phyloP scores from a whole-genome alignment of 2,888 invertebrate species.

The Icerya purchasi region DNA sequence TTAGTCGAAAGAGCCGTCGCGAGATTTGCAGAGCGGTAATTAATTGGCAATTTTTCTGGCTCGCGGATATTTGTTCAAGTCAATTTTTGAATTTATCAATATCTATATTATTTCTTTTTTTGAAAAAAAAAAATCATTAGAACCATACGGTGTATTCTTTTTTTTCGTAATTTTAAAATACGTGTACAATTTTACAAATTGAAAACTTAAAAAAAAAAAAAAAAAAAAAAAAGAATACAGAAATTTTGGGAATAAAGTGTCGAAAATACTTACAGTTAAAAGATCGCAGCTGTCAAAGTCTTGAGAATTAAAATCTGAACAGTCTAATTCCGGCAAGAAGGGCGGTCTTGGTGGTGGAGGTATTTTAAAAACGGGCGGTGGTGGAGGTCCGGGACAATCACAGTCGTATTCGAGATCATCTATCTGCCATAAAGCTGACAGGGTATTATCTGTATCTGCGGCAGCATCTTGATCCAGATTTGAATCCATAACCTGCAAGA shows the following conservation, averaged over 20 bases:
- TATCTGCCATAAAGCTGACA: not conserved
- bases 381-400: not conserved
- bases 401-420: not conserved
- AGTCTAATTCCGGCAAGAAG: not conserved
- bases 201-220: not conserved
- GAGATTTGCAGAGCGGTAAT: too few relatives aligned
- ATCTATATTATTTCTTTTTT: too few relatives aligned
- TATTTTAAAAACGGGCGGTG: not conserved
- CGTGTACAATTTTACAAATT: not conserved
- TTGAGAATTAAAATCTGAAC: not conserved
- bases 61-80: too few relatives aligned
- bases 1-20: too few relatives aligned
- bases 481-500: not conserved
- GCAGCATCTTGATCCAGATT: not conserved
- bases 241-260: not conserved
- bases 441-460: not conserved
- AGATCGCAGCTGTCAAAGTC: not conserved
- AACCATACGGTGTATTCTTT: too few relatives aligned
- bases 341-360: not conserved
- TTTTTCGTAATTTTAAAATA: too few relatives aligned
- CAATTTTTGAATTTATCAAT: too few relatives aligned
- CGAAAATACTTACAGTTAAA: not conserved
- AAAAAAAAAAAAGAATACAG: not conserved
- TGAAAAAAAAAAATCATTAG: too few relatives aligned
- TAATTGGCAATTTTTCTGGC: too few relatives aligned